Evolutionary conservation across 2,888 invertebrate species (phyloP), one percentile per base, ranked within the genome.

Genomic region (Eucera pruinosa): DNA sequence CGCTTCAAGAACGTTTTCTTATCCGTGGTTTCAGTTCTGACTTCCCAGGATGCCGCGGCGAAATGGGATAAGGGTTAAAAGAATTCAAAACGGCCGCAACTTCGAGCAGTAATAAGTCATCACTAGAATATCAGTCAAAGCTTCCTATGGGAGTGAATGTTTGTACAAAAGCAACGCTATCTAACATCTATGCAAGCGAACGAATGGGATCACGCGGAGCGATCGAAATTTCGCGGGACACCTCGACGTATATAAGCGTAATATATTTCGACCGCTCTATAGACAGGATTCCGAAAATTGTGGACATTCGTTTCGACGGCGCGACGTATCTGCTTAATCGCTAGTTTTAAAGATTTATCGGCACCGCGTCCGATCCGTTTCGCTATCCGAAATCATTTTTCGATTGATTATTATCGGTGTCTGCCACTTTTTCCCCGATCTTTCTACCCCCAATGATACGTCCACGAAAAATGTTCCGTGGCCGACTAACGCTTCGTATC

Each of bases 291-390:
- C 61, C 67, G 73, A 78, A 77, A 83, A 79, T 81, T 65, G 83
- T 71, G 74, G 58, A 75, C 58, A 80, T 81, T 77, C 74, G 78
- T 67, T 84, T 68, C 66, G 62, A 54, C 47, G 67, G 54, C 23
- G 41, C 77, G 66, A 75, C 80, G 80, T 82, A 84, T 87, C 86
- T 81, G 84, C 81, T 82, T 87, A 87, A 87, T 87, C 87, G 80
- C 75, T 79, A 77, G 80, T 60, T 74, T 78, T 58, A 43, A 58
- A 81, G 80, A 84, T 84, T 84, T 84, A 83, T 84, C 67, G 70
- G 23, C 13, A 41, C 23, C 58, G 27, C 62, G 64, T 23, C 66
- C 67, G 80, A 67, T 74, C 33, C 64, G 77, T 72, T 75, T 68
- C 72, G 39, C 67, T 71, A 45, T 76, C 54, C 73, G 71, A 78